Percentiles rank a stretch among this genome's conserved stretches.
Conservation (phyloP, 1,140 invertebrate species). For the Reticulitermes speratus region DNA sequence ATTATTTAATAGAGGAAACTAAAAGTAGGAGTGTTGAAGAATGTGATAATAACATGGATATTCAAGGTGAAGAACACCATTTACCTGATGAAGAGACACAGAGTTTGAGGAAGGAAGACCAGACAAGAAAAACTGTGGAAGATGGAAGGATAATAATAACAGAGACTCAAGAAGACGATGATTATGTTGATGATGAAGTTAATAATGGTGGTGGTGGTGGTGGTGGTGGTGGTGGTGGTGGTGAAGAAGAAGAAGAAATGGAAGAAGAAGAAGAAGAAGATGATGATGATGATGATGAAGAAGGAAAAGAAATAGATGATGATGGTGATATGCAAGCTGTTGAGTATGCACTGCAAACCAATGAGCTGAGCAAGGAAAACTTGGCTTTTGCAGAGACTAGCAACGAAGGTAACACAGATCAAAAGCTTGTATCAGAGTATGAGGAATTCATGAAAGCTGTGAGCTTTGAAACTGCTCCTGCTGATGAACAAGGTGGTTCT, state of each 20-base stretch:
- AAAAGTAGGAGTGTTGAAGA: neutral
- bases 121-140: neutral
- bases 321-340: neutral
- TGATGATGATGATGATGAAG: neutral
- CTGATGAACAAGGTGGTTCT: neutral
- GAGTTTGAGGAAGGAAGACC: neutral
- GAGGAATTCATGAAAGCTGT: slow-evolving; percentile 34
- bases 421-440: slow-evolving; percentile 31
- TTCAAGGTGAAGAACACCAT: neutral
- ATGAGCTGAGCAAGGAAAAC: neutral
- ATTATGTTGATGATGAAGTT: neutral
- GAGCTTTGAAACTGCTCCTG: slow-evolving; percentile 13
- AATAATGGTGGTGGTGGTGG: neutral
- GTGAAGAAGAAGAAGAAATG: neutral
- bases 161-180: neutral
- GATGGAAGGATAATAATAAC: neutral
- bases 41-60: neutral
- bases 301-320: neutral
- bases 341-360: neutral
- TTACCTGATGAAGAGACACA: neutral
- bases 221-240: neutral
- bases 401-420: slow-evolving; percentile 25
- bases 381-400: slow-evolving; percentile 12
- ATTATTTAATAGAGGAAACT: neutral
- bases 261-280: neutral